Evolutionary conservation across 2,113 vertebrate species (phyloP).

Genomic region (Xenus cinereus): DNA sequence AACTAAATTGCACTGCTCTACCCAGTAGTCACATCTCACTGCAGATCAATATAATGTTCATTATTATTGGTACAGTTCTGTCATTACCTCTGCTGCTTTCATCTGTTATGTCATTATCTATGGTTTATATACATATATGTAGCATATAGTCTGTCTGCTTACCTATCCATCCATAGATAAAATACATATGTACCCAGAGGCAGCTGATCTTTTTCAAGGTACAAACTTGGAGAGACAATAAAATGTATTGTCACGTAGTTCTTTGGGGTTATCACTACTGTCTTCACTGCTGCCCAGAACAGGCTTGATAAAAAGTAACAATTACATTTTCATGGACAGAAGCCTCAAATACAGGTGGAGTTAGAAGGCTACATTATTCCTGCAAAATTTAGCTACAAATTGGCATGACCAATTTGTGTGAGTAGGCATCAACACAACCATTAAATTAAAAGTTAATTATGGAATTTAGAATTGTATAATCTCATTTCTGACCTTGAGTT

Average conservation of each 20-base stretch:
- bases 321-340: not conserved
- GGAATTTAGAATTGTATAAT: not conserved
- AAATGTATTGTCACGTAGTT: not conserved
- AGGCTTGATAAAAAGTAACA: not conserved
- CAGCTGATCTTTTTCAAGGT: not conserved
- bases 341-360: not conserved
- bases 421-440: not conserved
- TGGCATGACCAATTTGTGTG: not conserved
- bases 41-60: not conserved
- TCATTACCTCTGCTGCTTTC: not conserved
- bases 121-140: not conserved
- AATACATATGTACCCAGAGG: accelerated
- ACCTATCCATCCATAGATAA: not conserved
- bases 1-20: not conserved
- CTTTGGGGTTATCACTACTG: not conserved
- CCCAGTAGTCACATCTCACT: not conserved
- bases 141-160: not conserved
- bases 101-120: not conserved
- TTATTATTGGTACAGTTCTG: not conserved
- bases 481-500: not conserved
- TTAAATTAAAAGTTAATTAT: not conserved
- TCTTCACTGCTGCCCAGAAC: not conserved
- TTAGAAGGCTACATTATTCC: not conserved
- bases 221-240: not conserved
- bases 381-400: not conserved